phyloP scores from a whole-genome alignment of 2,113 vertebrate genomes.

The Tachysurus vachellii region DNA sequence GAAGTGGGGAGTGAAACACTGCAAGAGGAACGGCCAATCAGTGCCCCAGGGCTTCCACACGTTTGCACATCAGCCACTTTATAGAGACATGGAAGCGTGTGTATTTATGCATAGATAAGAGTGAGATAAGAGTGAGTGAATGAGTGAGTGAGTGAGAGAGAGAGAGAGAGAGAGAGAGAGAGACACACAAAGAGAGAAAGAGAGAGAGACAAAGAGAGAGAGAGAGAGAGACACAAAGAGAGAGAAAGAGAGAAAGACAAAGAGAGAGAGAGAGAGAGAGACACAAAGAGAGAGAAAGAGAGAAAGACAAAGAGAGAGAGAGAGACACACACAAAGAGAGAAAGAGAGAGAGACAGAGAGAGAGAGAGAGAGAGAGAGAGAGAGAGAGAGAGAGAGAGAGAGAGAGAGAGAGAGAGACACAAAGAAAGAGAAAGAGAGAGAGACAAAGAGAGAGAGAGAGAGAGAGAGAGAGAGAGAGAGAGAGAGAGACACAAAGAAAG shows the following conservation, averaged over 20 bases:
- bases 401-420: background rate
- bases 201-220: too few species aligned
- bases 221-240: background rate
- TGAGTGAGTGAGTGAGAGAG: background rate
- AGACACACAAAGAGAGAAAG: too few species aligned
- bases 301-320: too few species aligned
- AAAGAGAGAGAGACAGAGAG: too few species aligned
- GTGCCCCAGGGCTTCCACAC: conserved; percentile 8
- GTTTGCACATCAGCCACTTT: conserved; percentile 9
- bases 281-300: too few species aligned
- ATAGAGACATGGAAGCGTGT: conserved; percentile 12
- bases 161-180: background rate
- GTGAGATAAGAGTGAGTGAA: background rate
- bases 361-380: background rate
- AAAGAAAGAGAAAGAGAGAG: too few species aligned
- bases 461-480: conserved; percentile 13
- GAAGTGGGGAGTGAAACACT: conserved; percentile 37
- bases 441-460: background rate
- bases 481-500: too few species aligned
- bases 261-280: conserved; percentile 4
- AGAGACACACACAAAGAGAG: too few species aligned
- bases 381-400: conserved; percentile 7
- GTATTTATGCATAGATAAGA: conserved; percentile 1
- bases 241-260: too few species aligned
- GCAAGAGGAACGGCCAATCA: conserved; percentile 26